Evolutionary conservation across 2,113 vertebrate species (phyloP), one percentile per base, ranked within the genome.

Genomic region (Ammodytes dubius): DNA sequence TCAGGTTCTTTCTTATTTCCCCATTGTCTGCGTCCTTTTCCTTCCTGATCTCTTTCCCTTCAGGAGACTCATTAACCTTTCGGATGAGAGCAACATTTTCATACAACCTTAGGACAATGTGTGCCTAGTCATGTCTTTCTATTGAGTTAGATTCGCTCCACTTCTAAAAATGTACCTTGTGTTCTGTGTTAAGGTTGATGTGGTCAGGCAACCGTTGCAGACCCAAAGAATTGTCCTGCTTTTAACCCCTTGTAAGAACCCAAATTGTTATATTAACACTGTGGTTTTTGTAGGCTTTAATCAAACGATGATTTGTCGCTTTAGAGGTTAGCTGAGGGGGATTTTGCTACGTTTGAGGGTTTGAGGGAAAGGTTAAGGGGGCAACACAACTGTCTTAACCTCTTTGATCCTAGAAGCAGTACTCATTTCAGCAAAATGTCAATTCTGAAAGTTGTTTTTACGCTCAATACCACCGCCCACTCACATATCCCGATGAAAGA

Each of bases 381-480:
- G 7, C 39, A 46, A n/a, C 52, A 17, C 14, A 47, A 56, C 56
- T 1, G 10, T 58, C 17, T 10, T 46, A 27, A 27, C 42, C 8
- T 10, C n/a, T 10, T 47, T 58, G 5, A 43, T 43, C 46, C 42
- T 2, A 7, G 27, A 1, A 59, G 19, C 61, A 42, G 17, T 40
- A 5, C 35, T 60, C 1, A 37, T n/a, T 50, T 77, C 58, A 77
- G 40, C 59, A 27, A 43, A 43, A 45, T 19, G 35, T 8, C 67
- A 27, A 3, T 57, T 58, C 69, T 40, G 15, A 27, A 60, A 64
- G 57, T 63, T 27, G 10, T 70, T 69, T 73, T 43, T 59, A 12
- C 15, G 74, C 82, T 74, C 45, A 54, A 5, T 60, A 56, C 19
- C 0, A 35, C 52, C 6, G 1, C 53, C 53, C 43, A n/a, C 3